Conservation (phyloP, 2,888 invertebrate genomes). For the Lasius fuliginosus region DNA sequence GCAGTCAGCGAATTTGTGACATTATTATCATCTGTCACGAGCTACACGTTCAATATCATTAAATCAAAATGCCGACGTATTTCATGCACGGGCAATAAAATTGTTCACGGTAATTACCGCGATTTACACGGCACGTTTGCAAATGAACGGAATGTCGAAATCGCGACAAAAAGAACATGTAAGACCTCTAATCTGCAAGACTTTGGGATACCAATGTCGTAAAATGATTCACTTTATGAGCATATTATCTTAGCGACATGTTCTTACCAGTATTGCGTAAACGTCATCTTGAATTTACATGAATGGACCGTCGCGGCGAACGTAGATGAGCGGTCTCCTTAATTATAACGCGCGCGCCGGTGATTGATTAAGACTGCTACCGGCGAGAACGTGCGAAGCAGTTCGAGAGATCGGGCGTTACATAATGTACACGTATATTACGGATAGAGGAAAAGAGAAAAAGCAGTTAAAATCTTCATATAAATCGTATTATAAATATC, state of each 20-base stretch:
- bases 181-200: background rate
- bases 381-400: constrained; percentile 28
- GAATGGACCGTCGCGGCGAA: constrained; percentile 42
- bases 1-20: background rate
- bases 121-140: constrained; percentile 29
- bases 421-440: constrained; percentile 26
- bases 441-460: background rate
- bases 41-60: background rate
- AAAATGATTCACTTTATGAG: constrained; percentile 20
- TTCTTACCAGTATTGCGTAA: constrained; percentile 3
- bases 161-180: background rate
- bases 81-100: constrained; percentile 21
- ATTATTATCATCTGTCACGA: constrained; percentile 3
- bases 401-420: constrained; percentile 40
- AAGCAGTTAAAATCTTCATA: constrained; percentile 4
- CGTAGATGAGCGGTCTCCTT: background rate
- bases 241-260: background rate
- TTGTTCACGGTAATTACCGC: constrained; percentile 14
- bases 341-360: constrained; percentile 45
- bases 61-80: constrained; percentile 12
- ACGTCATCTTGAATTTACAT: constrained; percentile 11
- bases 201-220: background rate
- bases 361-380: constrained; percentile 52
- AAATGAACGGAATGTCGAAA: constrained; percentile 22
- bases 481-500: background rate